Conservation (phyloP, 2,888 invertebrate genomes). For the Salticus scenicus region DNA sequence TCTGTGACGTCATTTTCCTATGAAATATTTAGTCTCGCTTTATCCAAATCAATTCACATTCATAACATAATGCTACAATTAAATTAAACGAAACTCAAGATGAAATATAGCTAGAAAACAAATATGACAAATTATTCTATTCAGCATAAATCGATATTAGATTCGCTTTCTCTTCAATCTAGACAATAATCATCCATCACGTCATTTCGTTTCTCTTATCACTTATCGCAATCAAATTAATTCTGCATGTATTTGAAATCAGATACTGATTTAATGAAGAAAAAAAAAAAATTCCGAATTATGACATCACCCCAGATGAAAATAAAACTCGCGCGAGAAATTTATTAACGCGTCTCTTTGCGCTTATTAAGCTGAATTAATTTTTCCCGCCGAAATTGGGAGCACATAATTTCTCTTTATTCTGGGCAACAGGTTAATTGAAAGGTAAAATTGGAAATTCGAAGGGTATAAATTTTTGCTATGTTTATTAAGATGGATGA, state of each 20-base stretch:
- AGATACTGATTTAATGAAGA: constrained; percentile 2
- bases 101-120: not conserved
- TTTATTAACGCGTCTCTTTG: not conserved
- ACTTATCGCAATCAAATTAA: not conserved
- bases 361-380: not conserved
- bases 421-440: constrained; percentile 15
- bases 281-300: constrained; percentile 7
- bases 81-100: not conserved
- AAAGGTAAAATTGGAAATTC: not conserved
- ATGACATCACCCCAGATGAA: not conserved
- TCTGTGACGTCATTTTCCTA: too few species aligned
- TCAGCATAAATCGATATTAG: not conserved
- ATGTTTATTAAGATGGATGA: not conserved
- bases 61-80: not conserved
- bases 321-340: not conserved
- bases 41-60: too few species aligned
- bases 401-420: not conserved
- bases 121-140: not conserved
- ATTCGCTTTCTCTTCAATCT: not conserved
- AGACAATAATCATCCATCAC: not conserved
- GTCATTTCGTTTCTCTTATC: not conserved
- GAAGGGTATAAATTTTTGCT: not conserved
- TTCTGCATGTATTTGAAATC: not conserved
- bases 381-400: not conserved
- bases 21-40: too few species aligned